Evolutionary conservation across 2,113 vertebrate species (phyloP).

Genomic region (Anguilla rostrata): DNA sequence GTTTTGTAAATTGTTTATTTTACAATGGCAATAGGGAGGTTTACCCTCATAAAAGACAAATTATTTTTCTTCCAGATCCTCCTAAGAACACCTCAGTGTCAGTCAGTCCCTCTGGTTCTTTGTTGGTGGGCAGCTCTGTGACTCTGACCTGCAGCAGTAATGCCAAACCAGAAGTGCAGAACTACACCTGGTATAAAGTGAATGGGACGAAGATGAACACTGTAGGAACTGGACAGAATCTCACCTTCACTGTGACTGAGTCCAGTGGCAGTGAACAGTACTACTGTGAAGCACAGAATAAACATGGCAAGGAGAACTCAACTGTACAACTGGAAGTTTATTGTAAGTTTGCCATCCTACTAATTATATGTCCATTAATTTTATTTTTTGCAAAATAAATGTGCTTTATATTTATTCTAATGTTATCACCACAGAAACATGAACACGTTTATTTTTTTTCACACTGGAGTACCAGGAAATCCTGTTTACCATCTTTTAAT

Average conservation of each 20-base stretch:
- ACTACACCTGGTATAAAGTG: conserved; percentile 63
- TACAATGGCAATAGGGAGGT: too few species aligned
- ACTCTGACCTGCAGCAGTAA: conserved; percentile 57
- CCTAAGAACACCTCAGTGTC: neutral
- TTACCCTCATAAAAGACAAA: too few species aligned
- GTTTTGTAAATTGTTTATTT: too few species aligned
- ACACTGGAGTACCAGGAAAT: too few species aligned
- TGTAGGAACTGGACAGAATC: conserved; percentile 38
- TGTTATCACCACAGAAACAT: too few species aligned
- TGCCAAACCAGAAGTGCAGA: conserved; percentile 51
- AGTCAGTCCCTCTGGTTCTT: conserved; percentile 41
- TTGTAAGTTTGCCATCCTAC: too few species aligned
- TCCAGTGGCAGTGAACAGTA: conserved; percentile 49
- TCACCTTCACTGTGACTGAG: conserved; percentile 54
- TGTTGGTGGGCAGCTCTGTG: conserved; percentile 50
- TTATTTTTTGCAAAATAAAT: too few species aligned
- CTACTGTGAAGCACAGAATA: conserved; percentile 53
- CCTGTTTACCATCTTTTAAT: too few species aligned
- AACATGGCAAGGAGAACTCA: conserved; percentile 47
- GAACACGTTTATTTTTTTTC: too few species aligned
- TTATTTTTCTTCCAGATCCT: conserved; percentile 16
- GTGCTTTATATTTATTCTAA: too few species aligned
- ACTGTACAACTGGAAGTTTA: too few species aligned
- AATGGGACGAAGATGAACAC: conserved; percentile 30
- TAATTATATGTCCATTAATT: too few species aligned